Evolutionary conservation across 1,140 invertebrate species (phyloP).

Genomic region (Lanistes nyassanus): DNA sequence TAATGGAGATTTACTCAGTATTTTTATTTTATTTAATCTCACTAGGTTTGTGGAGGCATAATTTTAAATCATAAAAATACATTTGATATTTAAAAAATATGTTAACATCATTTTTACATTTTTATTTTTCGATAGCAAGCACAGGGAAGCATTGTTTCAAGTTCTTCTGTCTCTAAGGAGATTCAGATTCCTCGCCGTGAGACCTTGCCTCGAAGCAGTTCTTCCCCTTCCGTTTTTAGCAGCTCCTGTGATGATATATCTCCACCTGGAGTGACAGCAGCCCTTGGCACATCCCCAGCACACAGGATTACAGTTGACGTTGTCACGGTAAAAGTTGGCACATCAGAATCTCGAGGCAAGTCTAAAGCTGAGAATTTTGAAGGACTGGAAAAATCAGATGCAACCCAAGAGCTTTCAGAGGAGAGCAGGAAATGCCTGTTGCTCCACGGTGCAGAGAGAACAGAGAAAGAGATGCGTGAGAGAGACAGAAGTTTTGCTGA

Average conservation of each 20-base stretch:
- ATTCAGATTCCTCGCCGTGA: slow-evolving; percentile 28
- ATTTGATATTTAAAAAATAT: no score
- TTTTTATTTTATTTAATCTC: no score
- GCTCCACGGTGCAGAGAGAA: neutral
- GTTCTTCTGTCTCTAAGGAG: neutral
- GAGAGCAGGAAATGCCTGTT: neutral
- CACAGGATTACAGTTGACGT: neutral
- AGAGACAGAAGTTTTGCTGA: no score
- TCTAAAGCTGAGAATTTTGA: slow-evolving; percentile 13
- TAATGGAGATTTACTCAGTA: no score
- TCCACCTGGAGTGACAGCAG: neutral
- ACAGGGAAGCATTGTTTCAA: neutral
- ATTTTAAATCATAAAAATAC: no score
- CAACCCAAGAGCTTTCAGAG: neutral
- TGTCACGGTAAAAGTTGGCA: neutral
- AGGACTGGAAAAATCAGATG: neutral
- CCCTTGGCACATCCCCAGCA: neutral
- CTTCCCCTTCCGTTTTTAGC: slow-evolving; percentile 49
- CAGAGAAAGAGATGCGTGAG: no score
- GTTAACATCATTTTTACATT: no score
- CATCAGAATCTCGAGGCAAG: slow-evolving; percentile 1
- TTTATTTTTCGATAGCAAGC: neutral
- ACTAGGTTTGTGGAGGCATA: no score
- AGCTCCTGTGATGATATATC: slow-evolving; percentile 20
- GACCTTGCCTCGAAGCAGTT: slow-evolving; percentile 41